Conservation (phyloP, 1,140 invertebrate species). For the Magallana ariakensis region DNA sequence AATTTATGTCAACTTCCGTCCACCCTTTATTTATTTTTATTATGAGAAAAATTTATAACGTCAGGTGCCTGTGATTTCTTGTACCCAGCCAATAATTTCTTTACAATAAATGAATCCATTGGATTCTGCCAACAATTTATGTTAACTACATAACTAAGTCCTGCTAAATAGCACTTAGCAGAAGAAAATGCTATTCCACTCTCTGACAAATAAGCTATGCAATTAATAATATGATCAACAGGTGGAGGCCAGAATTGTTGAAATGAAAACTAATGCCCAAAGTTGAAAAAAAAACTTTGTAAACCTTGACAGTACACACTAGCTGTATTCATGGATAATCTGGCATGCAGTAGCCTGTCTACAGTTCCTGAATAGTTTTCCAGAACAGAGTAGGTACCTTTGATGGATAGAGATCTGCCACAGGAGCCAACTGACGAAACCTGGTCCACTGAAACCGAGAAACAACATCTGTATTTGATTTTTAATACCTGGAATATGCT, state of each 20-base stretch:
- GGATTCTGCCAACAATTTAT: background rate
- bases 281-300: background rate
- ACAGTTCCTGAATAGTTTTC: background rate
- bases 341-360: background rate
- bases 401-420: background rate
- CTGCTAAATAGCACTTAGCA: background rate
- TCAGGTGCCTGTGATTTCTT: too few relatives aligned
- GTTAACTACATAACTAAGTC: background rate
- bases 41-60: too few relatives aligned
- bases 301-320: background rate
- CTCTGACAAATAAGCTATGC: background rate
- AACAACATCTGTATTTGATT: constrained; percentile 34
- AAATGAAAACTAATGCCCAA: background rate
- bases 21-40: too few relatives aligned
- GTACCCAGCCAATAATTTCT: too few relatives aligned
- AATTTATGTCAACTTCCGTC: too few relatives aligned
- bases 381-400: background rate
- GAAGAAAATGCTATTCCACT: background rate
- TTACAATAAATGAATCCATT: constrained; percentile 12
- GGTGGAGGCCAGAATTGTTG: background rate
- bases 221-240: constrained; percentile 7
- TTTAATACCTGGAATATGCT: background rate
- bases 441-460: constrained; percentile 37
- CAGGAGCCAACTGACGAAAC: constrained; percentile 26
- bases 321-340: background rate